Evolutionary conservation across 2,113 vertebrate species (phyloP).

Genomic region (Sardina pilchardus): DNA sequence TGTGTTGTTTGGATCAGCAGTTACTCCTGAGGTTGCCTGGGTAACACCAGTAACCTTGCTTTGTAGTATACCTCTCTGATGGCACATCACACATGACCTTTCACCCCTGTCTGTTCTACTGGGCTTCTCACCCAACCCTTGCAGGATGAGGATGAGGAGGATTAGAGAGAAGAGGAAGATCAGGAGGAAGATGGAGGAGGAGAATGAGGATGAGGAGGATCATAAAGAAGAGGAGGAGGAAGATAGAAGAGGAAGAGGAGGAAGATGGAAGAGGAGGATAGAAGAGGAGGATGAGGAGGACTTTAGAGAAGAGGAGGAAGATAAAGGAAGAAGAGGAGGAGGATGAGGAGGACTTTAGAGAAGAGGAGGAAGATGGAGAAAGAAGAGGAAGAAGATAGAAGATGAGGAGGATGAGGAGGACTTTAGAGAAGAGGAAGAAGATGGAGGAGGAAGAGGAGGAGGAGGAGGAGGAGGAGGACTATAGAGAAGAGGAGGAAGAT

Average conservation of each 20-base stretch:
- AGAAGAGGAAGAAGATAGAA: neutral
- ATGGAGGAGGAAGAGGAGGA: neutral
- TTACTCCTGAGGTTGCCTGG: too few relatives aligned
- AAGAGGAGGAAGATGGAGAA: neutral
- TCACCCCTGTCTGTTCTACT: neutral
- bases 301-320: neutral
- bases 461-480: too few relatives aligned
- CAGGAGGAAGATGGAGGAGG: neutral
- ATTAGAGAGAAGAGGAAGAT: neutral
- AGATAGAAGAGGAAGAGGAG: neutral
- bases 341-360: too few relatives aligned
- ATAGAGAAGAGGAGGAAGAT: neutral
- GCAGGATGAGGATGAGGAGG: neutral
- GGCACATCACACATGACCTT: neutral
- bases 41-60: too few relatives aligned
- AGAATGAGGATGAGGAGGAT: neutral
- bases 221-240: neutral
- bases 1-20: too few relatives aligned
- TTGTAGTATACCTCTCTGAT: too few relatives aligned
- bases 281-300: too few relatives aligned
- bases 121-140: neutral
- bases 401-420: neutral
- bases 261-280: neutral
- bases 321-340: neutral
- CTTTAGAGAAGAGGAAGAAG: neutral